Base-by-base conservation (phyloP, 2,113 vertebrate genomes). In the Psophia crepitans region DNA sequence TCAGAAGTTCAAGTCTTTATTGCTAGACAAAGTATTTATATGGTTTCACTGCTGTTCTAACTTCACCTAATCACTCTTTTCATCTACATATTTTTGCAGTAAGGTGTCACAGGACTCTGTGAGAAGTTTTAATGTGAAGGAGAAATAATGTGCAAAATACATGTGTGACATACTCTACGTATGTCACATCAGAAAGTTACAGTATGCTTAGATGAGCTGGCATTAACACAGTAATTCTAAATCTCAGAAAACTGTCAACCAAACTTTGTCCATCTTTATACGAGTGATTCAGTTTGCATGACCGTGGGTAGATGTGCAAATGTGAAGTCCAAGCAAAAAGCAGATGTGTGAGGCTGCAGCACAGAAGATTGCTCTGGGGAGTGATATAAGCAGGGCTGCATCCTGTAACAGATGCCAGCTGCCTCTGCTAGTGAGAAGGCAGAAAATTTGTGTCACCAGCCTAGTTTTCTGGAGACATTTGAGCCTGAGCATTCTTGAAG, bases 161-260 rank as follows among this genome's bases (percentile, higher is more conserved):
- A 23, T 0, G 0, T 0, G 0, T 61, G 22, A 75, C 5, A 26
- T 23, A 33, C 2, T 68, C 5, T 8, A 24, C 3, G 20, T 76
- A 68, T 46, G 37, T 75, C n/a, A 37, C 11, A 65, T 41, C 19
- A 66, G 44, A 61, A 80, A 77, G 32, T 54, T 43, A 48, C 21
- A 79, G 24, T 51, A 43, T 28, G 8, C 41, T 64, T 44, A 88
- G 49, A 61, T 1, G 0, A 41, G 33, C 44, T 48, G 5, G 70
- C 85, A 30, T 24, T 57, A 57, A 60, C 4, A 27, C 5, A 43
- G 2, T 4, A 43, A 58, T 84, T 75, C 22, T 41, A 64, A 54
- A 54, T 71, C 14, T 64, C 33, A 65, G 53, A 61, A 90, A 76
- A 53, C 4, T 19, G 8, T 69, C 56, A 53, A 17, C 28, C 19